A percentile compares a stretch with the other conserved stretches of the same genome.
These are phyloP conservation scores for Myzus persicae DNA, from an alignment of 1,140 invertebrate species.

Conservation along the genomic window DNA sequence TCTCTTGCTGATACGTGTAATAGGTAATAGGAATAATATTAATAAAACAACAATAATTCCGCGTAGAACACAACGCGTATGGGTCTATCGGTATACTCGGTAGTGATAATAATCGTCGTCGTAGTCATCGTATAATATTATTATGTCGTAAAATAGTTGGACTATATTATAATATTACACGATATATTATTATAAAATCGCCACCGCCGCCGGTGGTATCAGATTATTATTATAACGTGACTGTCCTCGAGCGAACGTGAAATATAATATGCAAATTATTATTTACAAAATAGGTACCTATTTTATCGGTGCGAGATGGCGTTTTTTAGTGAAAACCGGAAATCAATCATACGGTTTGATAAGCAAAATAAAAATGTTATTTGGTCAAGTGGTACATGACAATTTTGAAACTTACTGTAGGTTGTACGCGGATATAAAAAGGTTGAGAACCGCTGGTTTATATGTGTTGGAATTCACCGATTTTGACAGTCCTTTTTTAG, in stretches of 20 bases:
- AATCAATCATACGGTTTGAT: neutral
- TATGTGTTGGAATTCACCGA: neutral
- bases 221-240: neutral
- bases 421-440: too few species aligned
- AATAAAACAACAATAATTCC: neutral
- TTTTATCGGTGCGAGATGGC: neutral
- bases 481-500: neutral
- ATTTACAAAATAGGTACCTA: neutral
- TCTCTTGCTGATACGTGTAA: neutral
- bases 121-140: neutral
- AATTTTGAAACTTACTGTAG: too few species aligned
- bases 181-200: neutral
- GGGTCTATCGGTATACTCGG: neutral
- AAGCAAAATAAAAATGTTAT: too few species aligned
- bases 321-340: neutral
- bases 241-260: neutral
- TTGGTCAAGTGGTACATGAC: too few species aligned
- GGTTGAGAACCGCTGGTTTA: too few species aligned
- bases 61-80: neutral
- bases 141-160: neutral
- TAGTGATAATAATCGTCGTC: neutral
- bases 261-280: constrained; percentile 22
- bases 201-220: neutral
- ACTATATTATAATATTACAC: neutral
- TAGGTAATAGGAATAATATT: neutral